These are phyloP conservation scores for Marisa cornuarietis DNA, from an alignment of 1,140 invertebrate species.

Conservation along the genomic window DNA sequence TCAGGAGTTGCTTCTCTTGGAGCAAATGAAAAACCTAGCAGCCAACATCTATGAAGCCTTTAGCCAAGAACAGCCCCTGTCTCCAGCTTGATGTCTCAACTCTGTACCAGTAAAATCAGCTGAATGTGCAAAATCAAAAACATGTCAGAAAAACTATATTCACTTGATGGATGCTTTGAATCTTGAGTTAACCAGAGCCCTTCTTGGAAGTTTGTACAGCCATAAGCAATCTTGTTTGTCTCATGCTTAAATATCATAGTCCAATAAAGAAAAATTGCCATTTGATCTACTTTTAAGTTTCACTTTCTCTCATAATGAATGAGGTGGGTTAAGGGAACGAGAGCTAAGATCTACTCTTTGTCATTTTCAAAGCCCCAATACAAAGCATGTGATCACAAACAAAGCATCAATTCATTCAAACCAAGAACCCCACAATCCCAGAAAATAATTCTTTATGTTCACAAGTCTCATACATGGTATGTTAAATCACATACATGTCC, in stretches of 20 bases:
- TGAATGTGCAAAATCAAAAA: too few species aligned
- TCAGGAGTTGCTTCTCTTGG: slow-evolving; percentile 73
- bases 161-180: not conserved
- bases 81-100: not conserved
- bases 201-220: not conserved
- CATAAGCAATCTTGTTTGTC: not conserved
- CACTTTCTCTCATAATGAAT: not conserved
- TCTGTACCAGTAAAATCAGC: too few species aligned
- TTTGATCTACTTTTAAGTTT: not conserved
- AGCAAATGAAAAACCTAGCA: slow-evolving; percentile 82
- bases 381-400: too few species aligned
- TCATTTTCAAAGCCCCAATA: too few species aligned
- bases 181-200: not conserved
- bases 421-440: too few species aligned
- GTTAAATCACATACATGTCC: too few species aligned
- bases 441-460: too few species aligned
- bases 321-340: too few species aligned
- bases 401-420: too few species aligned
- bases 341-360: too few species aligned
- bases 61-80: slow-evolving; percentile 45
- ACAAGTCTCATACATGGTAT: too few species aligned
- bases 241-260: not conserved
- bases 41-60: slow-evolving; percentile 94
- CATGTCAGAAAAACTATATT: not conserved
- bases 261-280: not conserved